Conservation (phyloP, 2,113 vertebrate species). For the Hyla sarda region DNA sequence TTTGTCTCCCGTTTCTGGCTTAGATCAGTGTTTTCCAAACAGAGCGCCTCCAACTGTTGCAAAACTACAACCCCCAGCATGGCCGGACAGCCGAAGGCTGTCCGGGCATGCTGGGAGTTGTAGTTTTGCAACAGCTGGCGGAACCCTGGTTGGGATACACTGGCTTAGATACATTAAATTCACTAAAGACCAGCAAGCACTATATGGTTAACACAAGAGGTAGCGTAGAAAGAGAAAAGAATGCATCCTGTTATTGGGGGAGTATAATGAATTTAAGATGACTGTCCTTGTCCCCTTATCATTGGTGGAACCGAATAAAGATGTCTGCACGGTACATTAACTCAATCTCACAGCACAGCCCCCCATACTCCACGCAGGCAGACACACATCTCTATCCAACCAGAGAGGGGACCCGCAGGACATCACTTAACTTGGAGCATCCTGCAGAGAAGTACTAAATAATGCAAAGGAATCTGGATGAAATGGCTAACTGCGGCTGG, state of each 20-base stretch:
- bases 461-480: conserved; percentile 33
- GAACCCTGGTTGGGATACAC: too few relatives aligned
- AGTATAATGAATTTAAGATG: not conserved
- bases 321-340: conserved; percentile 51
- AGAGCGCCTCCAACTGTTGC: too few relatives aligned
- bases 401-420: conserved; percentile 38
- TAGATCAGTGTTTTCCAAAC: too few relatives aligned
- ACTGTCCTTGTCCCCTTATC: not conserved
- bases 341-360: conserved; percentile 29
- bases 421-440: conserved; percentile 21
- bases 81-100: too few relatives aligned
- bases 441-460: conserved; percentile 46
- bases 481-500: not conserved
- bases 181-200: too few relatives aligned
- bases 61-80: too few relatives aligned
- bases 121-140: too few relatives aligned
- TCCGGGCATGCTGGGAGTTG: too few relatives aligned
- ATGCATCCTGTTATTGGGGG: not conserved
- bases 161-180: too few relatives aligned
- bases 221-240: not conserved
- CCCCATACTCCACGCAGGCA: conserved; percentile 25
- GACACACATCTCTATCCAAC: conserved; percentile 23
- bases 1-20: too few relatives aligned
- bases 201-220: not conserved
- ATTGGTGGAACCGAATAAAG: conserved; percentile 28